A percentile compares a stretch with the other conserved stretches of the same genome.
Evolutionary conservation across 2,797 vertebrate species (phyloP).

Genomic region (Acanthopagrus latus): DNA sequence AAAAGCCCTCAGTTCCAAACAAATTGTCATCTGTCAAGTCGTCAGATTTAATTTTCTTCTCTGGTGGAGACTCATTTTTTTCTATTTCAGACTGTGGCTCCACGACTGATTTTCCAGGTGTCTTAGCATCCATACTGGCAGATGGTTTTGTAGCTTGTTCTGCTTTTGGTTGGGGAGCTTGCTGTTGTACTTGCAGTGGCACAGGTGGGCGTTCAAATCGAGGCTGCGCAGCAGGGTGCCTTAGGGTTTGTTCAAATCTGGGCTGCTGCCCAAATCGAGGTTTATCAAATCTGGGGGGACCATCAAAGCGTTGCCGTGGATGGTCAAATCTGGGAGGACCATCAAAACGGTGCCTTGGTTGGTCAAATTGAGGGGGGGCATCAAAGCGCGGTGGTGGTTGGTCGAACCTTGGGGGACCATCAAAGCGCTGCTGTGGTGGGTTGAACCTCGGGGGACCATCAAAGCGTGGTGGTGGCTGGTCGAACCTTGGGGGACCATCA

Average conservation of each 20-base stretch:
- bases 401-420: slow-evolving; percentile 89
- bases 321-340: slow-evolving; percentile 85
- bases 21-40: slow-evolving; percentile 82
- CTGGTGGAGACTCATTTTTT: slow-evolving; percentile 35
- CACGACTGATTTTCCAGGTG: slow-evolving; percentile 37
- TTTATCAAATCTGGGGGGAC: slow-evolving; percentile 85
- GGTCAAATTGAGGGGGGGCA: slow-evolving; percentile 88
- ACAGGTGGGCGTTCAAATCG: slow-evolving; percentile 74
- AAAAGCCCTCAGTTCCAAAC: slow-evolving; percentile 79
- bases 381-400: slow-evolving; percentile 86
- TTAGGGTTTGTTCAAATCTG: slow-evolving; percentile 73
- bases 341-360: slow-evolving; percentile 81
- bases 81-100: slow-evolving; percentile 50
- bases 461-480: slow-evolving; percentile 75
- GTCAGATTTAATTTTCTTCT: slow-evolving; percentile 35
- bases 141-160: slow-evolving; percentile 47
- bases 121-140: slow-evolving; percentile 48
- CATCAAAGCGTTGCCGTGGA: slow-evolving; percentile 82
- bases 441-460: slow-evolving; percentile 71
- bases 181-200: slow-evolving; percentile 58
- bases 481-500: slow-evolving; percentile 83
- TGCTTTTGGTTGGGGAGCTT: slow-evolving; percentile 53
- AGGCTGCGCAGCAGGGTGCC: slow-evolving; percentile 51
- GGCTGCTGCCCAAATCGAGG: slow-evolving; percentile 74
- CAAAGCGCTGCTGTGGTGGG: slow-evolving; percentile 80